These are phyloP conservation scores for Clinocottus analis DNA, from an alignment of 2,113 vertebrate genomes.

Conservation along the genomic window DNA sequence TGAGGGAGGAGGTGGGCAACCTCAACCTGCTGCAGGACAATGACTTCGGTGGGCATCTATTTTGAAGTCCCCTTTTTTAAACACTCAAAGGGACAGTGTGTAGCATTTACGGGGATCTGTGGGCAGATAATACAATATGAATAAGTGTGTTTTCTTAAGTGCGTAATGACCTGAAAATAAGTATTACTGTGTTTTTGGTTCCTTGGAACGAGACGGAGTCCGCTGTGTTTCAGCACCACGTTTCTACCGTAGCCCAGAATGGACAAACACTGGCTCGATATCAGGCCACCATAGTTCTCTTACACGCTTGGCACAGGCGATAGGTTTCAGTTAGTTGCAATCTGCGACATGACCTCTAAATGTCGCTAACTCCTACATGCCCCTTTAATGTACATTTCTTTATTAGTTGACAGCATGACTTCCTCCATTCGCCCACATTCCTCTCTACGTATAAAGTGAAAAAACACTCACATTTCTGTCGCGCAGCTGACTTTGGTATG, in stretches of 20 bases:
- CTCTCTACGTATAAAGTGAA: background rate
- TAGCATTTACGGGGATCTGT: background rate
- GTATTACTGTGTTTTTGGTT: background rate
- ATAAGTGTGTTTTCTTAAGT: background rate
- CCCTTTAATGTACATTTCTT: background rate
- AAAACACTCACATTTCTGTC: background rate
- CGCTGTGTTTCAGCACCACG: background rate
- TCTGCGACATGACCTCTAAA: background rate
- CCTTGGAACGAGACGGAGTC: background rate
- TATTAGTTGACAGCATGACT: background rate
- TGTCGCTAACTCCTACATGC: background rate
- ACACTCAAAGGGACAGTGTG: background rate
- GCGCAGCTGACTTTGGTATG: constrained; percentile 94
- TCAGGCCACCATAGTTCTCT: background rate
- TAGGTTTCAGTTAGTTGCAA: background rate
- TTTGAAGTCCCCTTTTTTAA: background rate
- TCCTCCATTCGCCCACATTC: background rate
- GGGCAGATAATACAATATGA: background rate
- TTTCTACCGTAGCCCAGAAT: background rate
- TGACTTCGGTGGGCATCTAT: constrained; percentile 88
- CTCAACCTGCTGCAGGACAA: constrained; percentile 96
- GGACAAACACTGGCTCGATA: background rate
- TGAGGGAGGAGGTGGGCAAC: constrained; percentile 99
- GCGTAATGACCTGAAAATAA: background rate
- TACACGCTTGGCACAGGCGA: background rate